Base-by-base conservation (phyloP, 2,888 invertebrate genomes). In the Augiades crinisus region DNA sequence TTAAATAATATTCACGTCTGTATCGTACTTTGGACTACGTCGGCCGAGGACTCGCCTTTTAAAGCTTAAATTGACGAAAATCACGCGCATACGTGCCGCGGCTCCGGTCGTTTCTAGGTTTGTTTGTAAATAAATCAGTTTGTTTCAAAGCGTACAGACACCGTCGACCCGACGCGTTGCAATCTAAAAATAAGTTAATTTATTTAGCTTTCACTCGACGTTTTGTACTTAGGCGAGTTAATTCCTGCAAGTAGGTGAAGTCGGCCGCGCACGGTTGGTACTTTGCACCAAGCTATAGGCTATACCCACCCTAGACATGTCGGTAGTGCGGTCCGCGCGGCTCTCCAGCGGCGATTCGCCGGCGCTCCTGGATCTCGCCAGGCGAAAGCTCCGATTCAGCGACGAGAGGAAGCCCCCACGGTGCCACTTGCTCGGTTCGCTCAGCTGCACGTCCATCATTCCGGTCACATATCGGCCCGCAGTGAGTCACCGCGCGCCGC, bases 341-440 rank as follows among this genome's bases (percentile, higher is more conserved):
- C 67, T 72, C 56, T 80, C 81, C 16, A 70, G 65, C 8, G 74
- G 75, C 12, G 78, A 78, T 56, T 58, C 80, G 55, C 60, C 72
- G 41, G 62, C 65, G 66, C 70, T 77, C 62, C 71, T 78, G 10
- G 82, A 69, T 64, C 75, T 77, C 16, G 77, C 65, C 54, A 88
- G 67, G 47, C 90, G 82, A 72, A 89, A 87, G 71, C 90, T 90
- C 67, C 87, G 79, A 64, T 90, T 89, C 12, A 89, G 72, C 54
- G 80, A 74, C 54, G 83, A 87, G 65, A 90, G 75, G 74, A 90
- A 86, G 55, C 89, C 86, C 61, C 85, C 85, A 57, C 84, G 80
- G 68, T 81, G 80, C 85, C 84, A 83, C 76, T 85, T 87, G 72
- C 65, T 75, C 57, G 83, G 72, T 65, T 83, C 83, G 67, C 69